These are phyloP conservation scores for Heteractis magnifica DNA, from an alignment of 92 coral and sea anemone species.

Conservation along the genomic window DNA sequence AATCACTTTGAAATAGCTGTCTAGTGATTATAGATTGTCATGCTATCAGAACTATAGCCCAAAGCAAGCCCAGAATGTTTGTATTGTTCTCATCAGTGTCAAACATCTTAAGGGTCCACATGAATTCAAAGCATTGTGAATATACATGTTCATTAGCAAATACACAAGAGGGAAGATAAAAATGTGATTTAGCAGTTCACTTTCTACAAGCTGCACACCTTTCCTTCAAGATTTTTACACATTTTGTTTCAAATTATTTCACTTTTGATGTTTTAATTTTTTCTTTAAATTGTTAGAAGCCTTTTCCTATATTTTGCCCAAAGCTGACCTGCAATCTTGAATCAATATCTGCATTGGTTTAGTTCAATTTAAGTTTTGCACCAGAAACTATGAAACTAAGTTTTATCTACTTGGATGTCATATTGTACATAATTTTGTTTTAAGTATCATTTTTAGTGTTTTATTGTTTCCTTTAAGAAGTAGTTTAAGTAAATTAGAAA, in stretches of 20 bases:
- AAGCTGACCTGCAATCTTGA: too few relatives aligned
- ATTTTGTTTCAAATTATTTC: not conserved
- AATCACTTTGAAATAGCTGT: not conserved
- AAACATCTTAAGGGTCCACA: not conserved
- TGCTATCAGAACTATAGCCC: conserved; percentile 8
- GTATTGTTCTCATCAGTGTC: not conserved
- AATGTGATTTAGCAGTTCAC: not conserved
- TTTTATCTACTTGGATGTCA: too few relatives aligned
- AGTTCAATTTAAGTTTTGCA: too few relatives aligned
- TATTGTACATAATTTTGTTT: too few relatives aligned
- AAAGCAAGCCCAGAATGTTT: conserved; percentile 9
- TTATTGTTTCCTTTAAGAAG: too few relatives aligned
- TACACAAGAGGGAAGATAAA: not conserved
- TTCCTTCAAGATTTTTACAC: not conserved
- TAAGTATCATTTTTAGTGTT: too few relatives aligned
- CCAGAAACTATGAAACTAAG: too few relatives aligned
- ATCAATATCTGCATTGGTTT: too few relatives aligned
- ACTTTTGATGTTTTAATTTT: too few relatives aligned
- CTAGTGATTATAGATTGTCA: not conserved
- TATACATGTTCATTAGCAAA: not conserved
- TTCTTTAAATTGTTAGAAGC: too few relatives aligned
- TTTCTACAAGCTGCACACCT: not conserved
- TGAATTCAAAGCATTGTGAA: not conserved
- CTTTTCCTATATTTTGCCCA: too few relatives aligned
- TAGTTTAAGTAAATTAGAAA: too few relatives aligned